Conservation (phyloP, 2,888 invertebrate genomes). For the Melolontha melolontha region DNA sequence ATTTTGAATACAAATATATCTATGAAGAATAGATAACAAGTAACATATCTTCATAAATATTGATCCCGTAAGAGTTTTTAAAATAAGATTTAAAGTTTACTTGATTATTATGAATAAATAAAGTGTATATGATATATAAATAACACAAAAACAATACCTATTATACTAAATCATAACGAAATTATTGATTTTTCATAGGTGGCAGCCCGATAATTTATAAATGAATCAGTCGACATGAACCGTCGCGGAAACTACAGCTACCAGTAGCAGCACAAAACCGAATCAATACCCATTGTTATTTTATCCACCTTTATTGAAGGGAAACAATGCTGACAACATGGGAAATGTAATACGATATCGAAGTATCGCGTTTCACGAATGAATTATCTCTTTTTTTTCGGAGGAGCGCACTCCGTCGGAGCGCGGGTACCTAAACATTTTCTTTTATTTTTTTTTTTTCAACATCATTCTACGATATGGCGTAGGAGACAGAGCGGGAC, state of each 20-base stretch:
- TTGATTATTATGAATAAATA: no score
- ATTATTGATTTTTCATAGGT: conserved; percentile 17
- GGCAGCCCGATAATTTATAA: conserved; percentile 13
- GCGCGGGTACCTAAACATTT: conserved; percentile 9
- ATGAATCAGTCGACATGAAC: conserved; percentile 4
- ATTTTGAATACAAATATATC: no score
- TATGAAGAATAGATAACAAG: no score
- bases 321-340: conserved; percentile 54
- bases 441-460: conserved; percentile 7
- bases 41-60: no score
- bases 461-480: conserved; percentile 42
- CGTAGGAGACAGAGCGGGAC: conserved; percentile 44
- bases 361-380: conserved; percentile 57
- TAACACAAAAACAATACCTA: no score
- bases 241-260: neutral
- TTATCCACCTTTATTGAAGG: conserved; percentile 54
- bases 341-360: conserved; percentile 53
- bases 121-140: no score
- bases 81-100: no score
- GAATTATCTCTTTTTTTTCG: conserved; percentile 54
- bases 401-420: conserved; percentile 19
- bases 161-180: neutral
- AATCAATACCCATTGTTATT: conserved; percentile 54
- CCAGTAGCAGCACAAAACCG: conserved; percentile 33
- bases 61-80: no score